Base-by-base conservation (phyloP, 2,797 vertebrate genomes). In the Crax fasciolata region DNA sequence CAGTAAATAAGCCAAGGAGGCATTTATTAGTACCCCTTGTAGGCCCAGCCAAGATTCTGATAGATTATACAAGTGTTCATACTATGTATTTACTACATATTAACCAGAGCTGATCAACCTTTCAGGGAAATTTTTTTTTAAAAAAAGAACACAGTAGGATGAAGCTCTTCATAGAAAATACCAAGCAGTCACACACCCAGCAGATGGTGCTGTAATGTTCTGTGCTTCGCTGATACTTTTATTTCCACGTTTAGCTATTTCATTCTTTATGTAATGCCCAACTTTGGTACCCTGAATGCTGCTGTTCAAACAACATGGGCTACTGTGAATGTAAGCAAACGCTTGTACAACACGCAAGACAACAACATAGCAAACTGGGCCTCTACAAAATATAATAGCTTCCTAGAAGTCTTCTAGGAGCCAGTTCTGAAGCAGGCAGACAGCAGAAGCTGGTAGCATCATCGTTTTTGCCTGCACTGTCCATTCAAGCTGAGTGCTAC, bases 211-310 rank as follows among this genome's bases (percentile, higher is more conserved):
- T 61, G 17, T 3, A 6, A 72, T 18, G 23, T 32, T 10, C 38
- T 44, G 15, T 10, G 13, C 62, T n/a, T 93, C 81, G 30, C 48
- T 2, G 3, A 35, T 10, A 6, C 7, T 6, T 30, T 83, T 46
- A 5, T 49, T 30, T 57, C 25, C 19, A 12, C 0, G 0, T 25
- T 27, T 44, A 68, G 39, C 12, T 12, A 21, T 20, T 32, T 86
- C 17, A 27, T 38, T 4, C 13, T 24, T n/a, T 4, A 11, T 10
- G 8, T 15, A 9, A 3, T 0, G 0, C 32, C 28, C 28, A 30
- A 14, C 18, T 17, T 44, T 25, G 12, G 13, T 48, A 2, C 6
- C 32, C 13, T 1, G 7, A 70, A 5, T 1, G 3, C 20, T 77
- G 38, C 12, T 51, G 20, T 1, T 74, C 38, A 18, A 52, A 38